These are phyloP conservation scores for Calameuta pallipes DNA, from an alignment of 2,888 invertebrate species.

Conservation along the genomic window DNA sequence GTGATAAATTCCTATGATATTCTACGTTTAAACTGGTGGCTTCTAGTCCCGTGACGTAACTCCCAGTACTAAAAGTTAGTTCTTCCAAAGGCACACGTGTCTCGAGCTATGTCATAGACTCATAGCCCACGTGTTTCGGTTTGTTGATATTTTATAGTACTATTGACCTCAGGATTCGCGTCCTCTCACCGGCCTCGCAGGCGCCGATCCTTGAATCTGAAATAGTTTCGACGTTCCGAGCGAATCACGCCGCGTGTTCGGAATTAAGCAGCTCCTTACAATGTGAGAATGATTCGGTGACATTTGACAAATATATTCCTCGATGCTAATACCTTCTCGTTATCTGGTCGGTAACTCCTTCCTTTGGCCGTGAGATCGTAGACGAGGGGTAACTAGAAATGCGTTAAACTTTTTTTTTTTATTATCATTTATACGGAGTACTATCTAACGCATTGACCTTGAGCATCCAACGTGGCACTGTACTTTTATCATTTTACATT, in stretches of 20 bases:
- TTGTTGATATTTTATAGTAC: constrained; percentile 28
- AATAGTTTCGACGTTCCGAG: constrained; percentile 43
- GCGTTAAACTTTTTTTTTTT: neutral
- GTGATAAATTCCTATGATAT: neutral
- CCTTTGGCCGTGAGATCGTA: no score
- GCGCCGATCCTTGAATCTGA: constrained; percentile 47
- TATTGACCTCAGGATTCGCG: constrained; percentile 18
- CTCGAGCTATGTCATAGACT: constrained; percentile 11
- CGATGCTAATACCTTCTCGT: neutral
- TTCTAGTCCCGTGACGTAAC: neutral
- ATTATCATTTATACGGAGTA: neutral
- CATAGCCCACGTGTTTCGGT: constrained; percentile 16
- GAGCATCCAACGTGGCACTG: neutral
- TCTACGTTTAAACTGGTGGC: neutral
- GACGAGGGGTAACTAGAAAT: neutral
- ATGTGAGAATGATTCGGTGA: constrained; percentile 26
- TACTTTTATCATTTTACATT: neutral
- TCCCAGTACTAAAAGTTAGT: neutral
- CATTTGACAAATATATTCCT: neutral
- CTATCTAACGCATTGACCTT: neutral
- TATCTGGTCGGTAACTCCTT: neutral
- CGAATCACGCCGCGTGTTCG: constrained; percentile 35
- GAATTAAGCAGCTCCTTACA: constrained; percentile 37
- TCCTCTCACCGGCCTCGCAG: constrained; percentile 10
- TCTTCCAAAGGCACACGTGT: neutral